Percentiles rank a stretch among this genome's conserved stretches.
phyloP scores from a whole-genome alignment of 2,888 invertebrate species.

The Scotopteryx bipunctaria region DNA sequence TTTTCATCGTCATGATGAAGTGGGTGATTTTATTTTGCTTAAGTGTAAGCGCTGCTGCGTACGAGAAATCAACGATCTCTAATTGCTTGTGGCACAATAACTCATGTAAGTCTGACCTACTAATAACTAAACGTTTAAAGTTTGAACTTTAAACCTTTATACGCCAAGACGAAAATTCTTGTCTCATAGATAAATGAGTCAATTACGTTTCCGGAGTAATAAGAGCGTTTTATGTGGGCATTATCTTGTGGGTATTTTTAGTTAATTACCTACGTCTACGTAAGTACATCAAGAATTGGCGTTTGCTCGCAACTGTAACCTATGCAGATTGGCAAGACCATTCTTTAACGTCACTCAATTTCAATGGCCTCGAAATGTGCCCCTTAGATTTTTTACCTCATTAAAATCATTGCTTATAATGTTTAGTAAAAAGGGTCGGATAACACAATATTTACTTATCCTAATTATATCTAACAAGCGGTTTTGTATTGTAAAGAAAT shows the following conservation, averaged over 20 bases:
- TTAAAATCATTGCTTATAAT: too few relatives aligned
- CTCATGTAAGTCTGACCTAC: slow-evolving; percentile 60
- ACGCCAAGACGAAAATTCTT: too few relatives aligned
- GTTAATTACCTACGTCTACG: too few relatives aligned
- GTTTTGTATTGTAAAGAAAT: too few relatives aligned
- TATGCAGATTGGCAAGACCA: not conserved
- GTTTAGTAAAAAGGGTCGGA: too few relatives aligned
- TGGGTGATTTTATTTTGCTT: slow-evolving; percentile 44
- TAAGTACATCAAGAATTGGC: not conserved
- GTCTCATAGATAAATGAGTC: slow-evolving; percentile 38
- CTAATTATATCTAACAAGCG: too few relatives aligned
- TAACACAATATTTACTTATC: too few relatives aligned
- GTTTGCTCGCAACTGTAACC: not conserved
- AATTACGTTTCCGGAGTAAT: slow-evolving; percentile 3
- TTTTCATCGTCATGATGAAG: slow-evolving; percentile 38
- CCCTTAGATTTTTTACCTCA: too few relatives aligned
- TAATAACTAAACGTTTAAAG: slow-evolving; percentile 23
- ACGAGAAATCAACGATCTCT: slow-evolving; percentile 39
- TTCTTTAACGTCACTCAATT: not conserved
- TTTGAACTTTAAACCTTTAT: too few relatives aligned
- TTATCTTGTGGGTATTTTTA: too few relatives aligned
- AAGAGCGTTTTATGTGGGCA: slow-evolving; percentile 1
- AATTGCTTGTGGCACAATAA: slow-evolving; percentile 61
- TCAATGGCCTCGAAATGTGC: not conserved
- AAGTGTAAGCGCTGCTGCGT: slow-evolving; percentile 42